phyloP scores from a whole-genome alignment of 2,888 invertebrate species.

The Chorisops tibialis region DNA sequence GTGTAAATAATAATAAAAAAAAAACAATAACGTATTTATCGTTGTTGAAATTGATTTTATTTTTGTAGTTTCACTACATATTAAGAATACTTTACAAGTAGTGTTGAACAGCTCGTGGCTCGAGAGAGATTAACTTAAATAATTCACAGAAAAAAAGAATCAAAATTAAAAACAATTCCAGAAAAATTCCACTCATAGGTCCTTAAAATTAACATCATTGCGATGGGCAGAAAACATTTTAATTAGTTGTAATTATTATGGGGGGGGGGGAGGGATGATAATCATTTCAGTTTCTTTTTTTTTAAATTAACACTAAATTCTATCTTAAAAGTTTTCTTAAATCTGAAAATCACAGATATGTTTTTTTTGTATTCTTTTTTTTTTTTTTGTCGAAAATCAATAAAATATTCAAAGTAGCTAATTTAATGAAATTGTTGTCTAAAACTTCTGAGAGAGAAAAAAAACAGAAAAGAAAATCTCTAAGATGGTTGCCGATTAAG shows the following conservation, averaged over 20 bases:
- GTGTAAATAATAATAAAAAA: neutral
- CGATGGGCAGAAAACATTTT: no score
- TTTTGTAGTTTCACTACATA: slow-evolving; percentile 12
- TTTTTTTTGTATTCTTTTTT: neutral
- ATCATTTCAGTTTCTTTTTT: neutral
- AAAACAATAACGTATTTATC: neutral
- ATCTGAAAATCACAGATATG: slow-evolving; percentile 19
- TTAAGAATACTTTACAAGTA: neutral
- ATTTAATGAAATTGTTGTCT: slow-evolving; percentile 7
- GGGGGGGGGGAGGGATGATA: no score
- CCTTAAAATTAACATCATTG: no score
- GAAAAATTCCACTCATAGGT: no score
- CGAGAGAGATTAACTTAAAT: no score
- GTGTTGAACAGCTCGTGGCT: neutral
- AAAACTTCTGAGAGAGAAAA: neutral
- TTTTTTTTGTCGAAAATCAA: neutral
- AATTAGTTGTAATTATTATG: no score
- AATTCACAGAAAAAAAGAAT: no score
- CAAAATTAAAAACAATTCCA: no score
- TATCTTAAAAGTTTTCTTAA: neutral
- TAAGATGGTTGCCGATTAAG: slow-evolving; percentile 42
- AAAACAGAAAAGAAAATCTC: neutral
- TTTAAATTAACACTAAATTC: slow-evolving; percentile 6
- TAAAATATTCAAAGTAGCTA: neutral
- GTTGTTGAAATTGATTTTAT: slow-evolving; percentile 1